Base-by-base conservation (phyloP, 2,888 invertebrate species). In the Dermolepida albohirtum region DNA sequence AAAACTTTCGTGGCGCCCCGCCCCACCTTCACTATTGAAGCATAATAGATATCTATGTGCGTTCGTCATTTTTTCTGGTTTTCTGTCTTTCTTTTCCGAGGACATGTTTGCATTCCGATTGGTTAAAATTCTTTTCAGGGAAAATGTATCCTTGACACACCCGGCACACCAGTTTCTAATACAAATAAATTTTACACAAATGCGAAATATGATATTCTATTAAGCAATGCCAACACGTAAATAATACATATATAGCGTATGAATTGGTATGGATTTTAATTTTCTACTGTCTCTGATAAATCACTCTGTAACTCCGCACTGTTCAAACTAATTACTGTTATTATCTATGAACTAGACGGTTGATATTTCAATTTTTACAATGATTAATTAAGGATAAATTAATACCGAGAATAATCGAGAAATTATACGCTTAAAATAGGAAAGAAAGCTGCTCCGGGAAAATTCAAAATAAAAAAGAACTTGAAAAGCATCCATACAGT, bases 51-150 rank as follows among this genome's bases (percentile, higher is more conserved):
- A 39, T 16, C 52, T 14, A 39, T 10, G 27, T 43, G 27, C 57
- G 29, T 41, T 43, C 11, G 12, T 57, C 11, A 4, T 27, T 44
- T 44, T 44, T 44, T 40, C 17, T 40, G 16, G 34, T 27, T 59
- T 55, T 41, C 54, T 29, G 44, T 59, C 59, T 59, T 29, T 59
- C 59, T 59, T 44, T 29, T 16, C 29, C 59, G 59, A 59, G 59
- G 59, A 59, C 59, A 47, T 27, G 59, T 29, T 59, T 44, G 59
- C 59, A 59, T 59, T 59, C 59, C 59, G 44, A 44, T 59, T 59
- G 59, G 59, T 59, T 59, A 44, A 59, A 59, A 59, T 59, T 59
- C 59, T 59, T 59, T 59, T 59, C 59, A 59, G 59, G 44, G 59
- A 59, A 59, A 59, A 59, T 47, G 7, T 59, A 59, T 59, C 59